Base-by-base conservation (phyloP, 2,888 invertebrate genomes). In the Amiota communis region DNA sequence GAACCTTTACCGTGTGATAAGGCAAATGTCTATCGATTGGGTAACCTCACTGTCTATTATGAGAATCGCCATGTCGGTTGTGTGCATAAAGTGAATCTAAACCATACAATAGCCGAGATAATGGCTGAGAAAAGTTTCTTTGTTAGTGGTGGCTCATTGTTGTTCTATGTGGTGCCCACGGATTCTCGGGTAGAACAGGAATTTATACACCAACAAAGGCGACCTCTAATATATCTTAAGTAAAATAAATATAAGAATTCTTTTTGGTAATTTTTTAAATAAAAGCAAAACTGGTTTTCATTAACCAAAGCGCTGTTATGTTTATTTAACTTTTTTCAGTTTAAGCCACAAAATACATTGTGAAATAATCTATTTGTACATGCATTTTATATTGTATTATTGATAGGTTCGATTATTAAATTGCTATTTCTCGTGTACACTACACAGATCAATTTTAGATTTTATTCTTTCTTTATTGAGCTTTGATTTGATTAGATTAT, bases 1-100 rank as follows among this genome's bases (percentile, higher is more conserved):
- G 92, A 93, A n/a, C 92, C 92, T 48, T 91, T 94, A 4, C 92
- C 92, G 0, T 96, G 95, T 94, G 97, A 97, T 86, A 88, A 88
- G 56, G 90, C 93, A 0, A 89, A 91, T 46, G 92, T 92, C 79
- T 97, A 96, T 86, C 91, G 86, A 67, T 84, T 91, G 9, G 89
- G 91, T 0, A 92, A 90, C 72, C 85, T 96, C 1, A 92, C 92
- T 87, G 91, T 96, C 1, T 96, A 95, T 86, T 96, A 93, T 86
- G 95, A 96, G 89, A 94, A 94, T 71, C 89, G 90, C 71, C 91
- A 93, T 77, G 92, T 91, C 76, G 92, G 91, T 61, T 89, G 90
- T 84, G 90, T 94, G 0, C 92, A 93, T 82, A 90, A 92, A 76
- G 90, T 95, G 2, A 88, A 93, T 80, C 82, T 91, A 0, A 86